Conservation (phyloP, 35 echinoderm and acorn worm genomes). For the Ophioderma brevispina region DNA sequence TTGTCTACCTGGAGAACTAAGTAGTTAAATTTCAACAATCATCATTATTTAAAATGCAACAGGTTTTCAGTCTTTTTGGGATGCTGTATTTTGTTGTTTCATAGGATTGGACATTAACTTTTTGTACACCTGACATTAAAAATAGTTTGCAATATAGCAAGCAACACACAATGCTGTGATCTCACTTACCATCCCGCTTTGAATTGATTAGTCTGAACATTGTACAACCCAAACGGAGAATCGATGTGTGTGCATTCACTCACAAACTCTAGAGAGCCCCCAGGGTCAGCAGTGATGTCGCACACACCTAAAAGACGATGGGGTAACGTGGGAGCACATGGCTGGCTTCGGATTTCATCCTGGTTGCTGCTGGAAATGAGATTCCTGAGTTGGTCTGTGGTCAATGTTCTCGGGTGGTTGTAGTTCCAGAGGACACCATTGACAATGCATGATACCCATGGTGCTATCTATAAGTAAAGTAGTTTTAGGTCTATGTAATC, state of each 20-base stretch:
- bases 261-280: slow-evolving; percentile 94
- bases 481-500: too few species aligned
- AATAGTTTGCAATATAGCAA: too few species aligned
- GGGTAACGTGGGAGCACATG: slow-evolving; percentile 78
- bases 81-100: too few species aligned
- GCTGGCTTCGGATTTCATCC: slow-evolving; percentile 28
- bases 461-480: slow-evolving; percentile 88
- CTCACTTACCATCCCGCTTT: not conserved
- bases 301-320: slow-evolving; percentile 92
- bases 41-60: too few species aligned
- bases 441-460: slow-evolving; percentile 90
- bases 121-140: too few species aligned
- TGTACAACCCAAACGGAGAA: slow-evolving; percentile 90
- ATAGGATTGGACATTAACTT: too few species aligned
- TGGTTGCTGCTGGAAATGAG: slow-evolving; percentile 46
- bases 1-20: too few species aligned
- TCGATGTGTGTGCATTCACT: slow-evolving; percentile 88
- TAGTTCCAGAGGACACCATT: slow-evolving; percentile 97
- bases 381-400: slow-evolving; percentile 82
- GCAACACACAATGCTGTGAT: too few species aligned
- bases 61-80: too few species aligned
- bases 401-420: slow-evolving; percentile 86
- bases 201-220: slow-evolving; percentile 25
- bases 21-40: too few species aligned
- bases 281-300: slow-evolving; percentile 97